Evolutionary conservation across 2,888 invertebrate species (phyloP).

Genomic region (Pandemis cinnamomeana): DNA sequence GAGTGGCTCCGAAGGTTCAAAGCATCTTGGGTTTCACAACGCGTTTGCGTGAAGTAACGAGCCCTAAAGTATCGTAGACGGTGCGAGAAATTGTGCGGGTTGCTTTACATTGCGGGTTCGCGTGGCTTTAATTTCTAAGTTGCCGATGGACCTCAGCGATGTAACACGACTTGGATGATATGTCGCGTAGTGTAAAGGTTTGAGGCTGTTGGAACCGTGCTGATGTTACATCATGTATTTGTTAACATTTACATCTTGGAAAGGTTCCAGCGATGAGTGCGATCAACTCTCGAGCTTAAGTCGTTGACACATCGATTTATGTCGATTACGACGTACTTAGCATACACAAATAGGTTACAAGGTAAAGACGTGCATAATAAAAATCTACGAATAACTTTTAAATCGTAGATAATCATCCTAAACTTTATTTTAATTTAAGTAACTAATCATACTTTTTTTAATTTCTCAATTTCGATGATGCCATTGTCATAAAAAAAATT

Average conservation of each 20-base stretch:
- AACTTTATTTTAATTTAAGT: too few species aligned
- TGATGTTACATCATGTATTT: conserved; percentile 22
- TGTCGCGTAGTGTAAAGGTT: neutral
- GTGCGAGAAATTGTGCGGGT: neutral
- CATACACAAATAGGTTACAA: neutral
- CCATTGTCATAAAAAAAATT: too few species aligned
- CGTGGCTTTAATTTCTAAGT: neutral
- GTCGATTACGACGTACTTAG: neutral
- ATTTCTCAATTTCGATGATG: too few species aligned
- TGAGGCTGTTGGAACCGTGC: neutral
- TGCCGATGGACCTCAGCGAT: neutral
- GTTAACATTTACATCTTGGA: conserved; percentile 23
- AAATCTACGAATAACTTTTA: too few species aligned
- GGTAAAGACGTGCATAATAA: neutral
- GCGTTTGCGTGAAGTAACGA: conserved; percentile 5
- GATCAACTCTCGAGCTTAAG: conserved; percentile 22
- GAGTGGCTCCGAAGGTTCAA: neutral
- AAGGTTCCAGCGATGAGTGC: conserved; percentile 16
- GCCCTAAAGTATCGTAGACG: neutral
- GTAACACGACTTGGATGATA: neutral
- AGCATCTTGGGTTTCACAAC: neutral
- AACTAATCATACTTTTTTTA: too few species aligned
- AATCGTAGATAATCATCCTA: too few species aligned
- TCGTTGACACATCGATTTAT: conserved; percentile 23
- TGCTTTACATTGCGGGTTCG: neutral